Percentiles rank a stretch among this genome's conserved stretches.
phyloP scores from a whole-genome alignment of 2,797 vertebrate genomes.

The Coccyzus lansbergi region DNA sequence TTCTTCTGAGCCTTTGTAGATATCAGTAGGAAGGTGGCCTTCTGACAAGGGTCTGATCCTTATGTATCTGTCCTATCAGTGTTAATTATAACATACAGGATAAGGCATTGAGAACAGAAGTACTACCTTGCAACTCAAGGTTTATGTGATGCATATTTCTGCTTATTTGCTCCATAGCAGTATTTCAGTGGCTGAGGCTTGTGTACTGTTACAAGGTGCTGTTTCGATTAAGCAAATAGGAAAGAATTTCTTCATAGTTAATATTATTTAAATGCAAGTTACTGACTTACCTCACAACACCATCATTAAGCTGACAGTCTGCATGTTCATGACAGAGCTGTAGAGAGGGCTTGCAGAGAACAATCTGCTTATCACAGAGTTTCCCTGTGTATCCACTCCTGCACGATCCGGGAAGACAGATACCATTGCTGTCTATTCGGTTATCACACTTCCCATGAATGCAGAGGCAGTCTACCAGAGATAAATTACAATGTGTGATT shows the following conservation, averaged over 20 bases:
- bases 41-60: not conserved
- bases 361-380: slow-evolving; percentile 81
- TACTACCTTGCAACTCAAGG: not conserved
- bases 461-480: slow-evolving; percentile 85
- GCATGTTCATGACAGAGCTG: slow-evolving; percentile 88
- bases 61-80: not conserved
- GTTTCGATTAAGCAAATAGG: not conserved
- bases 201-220: not conserved
- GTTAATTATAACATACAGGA: not conserved
- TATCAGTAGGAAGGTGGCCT: not conserved
- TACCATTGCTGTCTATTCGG: slow-evolving; percentile 79
- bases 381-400: slow-evolving; percentile 76
- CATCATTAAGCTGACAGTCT: slow-evolving; percentile 81
- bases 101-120: not conserved
- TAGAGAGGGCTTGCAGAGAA: slow-evolving; percentile 76
- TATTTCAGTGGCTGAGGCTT: not conserved
- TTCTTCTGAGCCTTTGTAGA: not conserved
- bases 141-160: not conserved
- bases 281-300: slow-evolving; percentile 75
- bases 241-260: not conserved
- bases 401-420: slow-evolving; percentile 85
- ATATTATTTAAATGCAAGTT: not conserved
- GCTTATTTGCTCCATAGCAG: not conserved
- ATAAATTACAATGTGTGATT: not conserved
- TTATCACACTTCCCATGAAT: slow-evolving; percentile 86